These are phyloP conservation scores for Nothocercus nigrocapillus DNA, from an alignment of 2,113 vertebrate genomes.

Conservation along the genomic window DNA sequence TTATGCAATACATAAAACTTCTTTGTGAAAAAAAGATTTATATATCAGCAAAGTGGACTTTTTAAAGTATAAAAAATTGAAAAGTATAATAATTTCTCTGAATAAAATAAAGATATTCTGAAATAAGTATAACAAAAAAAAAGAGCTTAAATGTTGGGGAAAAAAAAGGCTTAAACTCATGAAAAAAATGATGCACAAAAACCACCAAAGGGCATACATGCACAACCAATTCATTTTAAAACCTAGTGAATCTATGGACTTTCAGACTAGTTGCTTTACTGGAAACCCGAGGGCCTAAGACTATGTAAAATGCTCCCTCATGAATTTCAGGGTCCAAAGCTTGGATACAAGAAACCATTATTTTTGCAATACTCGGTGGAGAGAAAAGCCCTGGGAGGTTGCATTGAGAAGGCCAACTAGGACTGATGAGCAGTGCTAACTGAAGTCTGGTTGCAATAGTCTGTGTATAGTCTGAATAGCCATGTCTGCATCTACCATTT, in stretches of 20 bases:
- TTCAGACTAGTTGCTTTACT: background rate
- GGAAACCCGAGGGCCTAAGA: background rate
- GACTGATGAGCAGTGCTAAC: background rate
- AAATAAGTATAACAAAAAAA: background rate
- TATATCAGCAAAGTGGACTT: background rate
- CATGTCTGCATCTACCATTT: background rate
- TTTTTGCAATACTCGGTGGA: background rate
- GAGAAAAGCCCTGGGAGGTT: background rate
- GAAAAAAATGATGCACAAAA: background rate
- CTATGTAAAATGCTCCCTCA: background rate
- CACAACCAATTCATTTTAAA: background rate
- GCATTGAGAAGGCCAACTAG: background rate
- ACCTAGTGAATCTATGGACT: background rate
- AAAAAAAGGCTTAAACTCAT: background rate
- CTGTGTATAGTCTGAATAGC: no score
- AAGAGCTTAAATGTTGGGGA: background rate
- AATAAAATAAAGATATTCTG: background rate
- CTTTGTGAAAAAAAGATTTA: background rate
- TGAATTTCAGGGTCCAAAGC: background rate
- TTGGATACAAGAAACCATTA: background rate
- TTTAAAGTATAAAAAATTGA: background rate
- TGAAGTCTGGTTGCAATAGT: background rate
- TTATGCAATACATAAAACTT: background rate
- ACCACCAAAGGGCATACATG: background rate
- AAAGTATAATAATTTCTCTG: background rate